Conservation (phyloP, 2,888 invertebrate species). For the Eristalis pertinax region DNA sequence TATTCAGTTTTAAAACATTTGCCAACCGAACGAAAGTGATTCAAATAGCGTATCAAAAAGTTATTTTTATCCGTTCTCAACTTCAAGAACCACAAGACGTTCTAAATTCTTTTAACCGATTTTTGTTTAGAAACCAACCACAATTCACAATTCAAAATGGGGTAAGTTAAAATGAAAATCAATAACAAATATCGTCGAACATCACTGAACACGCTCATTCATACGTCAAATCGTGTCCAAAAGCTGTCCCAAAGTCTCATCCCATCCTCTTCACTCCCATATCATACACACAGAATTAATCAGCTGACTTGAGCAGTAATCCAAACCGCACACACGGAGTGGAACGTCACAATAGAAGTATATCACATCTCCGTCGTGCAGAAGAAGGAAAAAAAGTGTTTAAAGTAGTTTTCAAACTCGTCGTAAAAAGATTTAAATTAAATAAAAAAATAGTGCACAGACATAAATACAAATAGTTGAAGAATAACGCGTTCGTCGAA, state of each 20-base stretch:
- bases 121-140: too few relatives aligned
- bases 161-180: conserved; percentile 25
- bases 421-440: conserved; percentile 8
- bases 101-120: neutral
- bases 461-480: neutral
- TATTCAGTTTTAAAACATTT: conserved; percentile 9
- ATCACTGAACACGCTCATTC: conserved; percentile 23
- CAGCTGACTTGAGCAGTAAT: conserved; percentile 70
- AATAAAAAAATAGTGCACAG: conserved; percentile 2
- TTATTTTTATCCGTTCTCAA: too few relatives aligned
- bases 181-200: neutral
- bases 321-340: conserved; percentile 52
- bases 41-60: neutral
- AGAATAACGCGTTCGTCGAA: conserved; percentile 17
- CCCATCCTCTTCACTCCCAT: conserved; percentile 21
- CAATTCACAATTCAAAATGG: conserved; percentile 12
- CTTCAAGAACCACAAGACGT: too few relatives aligned
- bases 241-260: conserved; percentile 44
- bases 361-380: conserved; percentile 39
- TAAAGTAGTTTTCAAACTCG: conserved; percentile 7
- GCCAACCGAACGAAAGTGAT: neutral
- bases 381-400: conserved; percentile 11
- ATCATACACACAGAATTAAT: conserved; percentile 43
- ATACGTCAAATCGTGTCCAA: conserved; percentile 41
- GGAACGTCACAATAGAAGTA: conserved; percentile 60